Percentiles rank a stretch among this genome's conserved stretches.
Evolutionary conservation across 2,888 invertebrate genomes (phyloP).

Genomic region (Leptopilina myrica): DNA sequence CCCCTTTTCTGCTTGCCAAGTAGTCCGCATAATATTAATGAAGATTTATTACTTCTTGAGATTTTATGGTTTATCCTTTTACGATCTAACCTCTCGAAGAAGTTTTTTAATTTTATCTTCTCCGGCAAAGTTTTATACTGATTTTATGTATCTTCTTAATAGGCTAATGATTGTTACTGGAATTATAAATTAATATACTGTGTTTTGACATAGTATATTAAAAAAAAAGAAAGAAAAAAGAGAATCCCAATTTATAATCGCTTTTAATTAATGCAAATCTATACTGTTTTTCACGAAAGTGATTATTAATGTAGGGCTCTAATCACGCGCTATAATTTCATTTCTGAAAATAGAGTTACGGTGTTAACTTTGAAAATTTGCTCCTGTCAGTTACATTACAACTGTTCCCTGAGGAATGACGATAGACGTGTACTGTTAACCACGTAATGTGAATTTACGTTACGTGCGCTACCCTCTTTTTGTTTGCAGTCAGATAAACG

Average conservation of each 20-base stretch:
- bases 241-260: too few relatives aligned
- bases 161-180: background rate
- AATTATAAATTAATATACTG: too few relatives aligned
- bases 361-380: conserved; percentile 27
- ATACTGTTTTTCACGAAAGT: too few relatives aligned
- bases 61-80: conserved; percentile 14
- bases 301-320: background rate
- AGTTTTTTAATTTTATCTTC: background rate
- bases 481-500: conserved; percentile 30
- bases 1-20: conserved; percentile 18
- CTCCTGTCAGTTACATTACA: conserved; percentile 16
- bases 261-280: too few relatives aligned
- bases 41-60: conserved; percentile 24
- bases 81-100: background rate
- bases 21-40: conserved; percentile 25
- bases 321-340: conserved; percentile 5
- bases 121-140: background rate
- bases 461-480: background rate
- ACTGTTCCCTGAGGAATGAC: conserved; percentile 37
- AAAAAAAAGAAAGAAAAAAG: background rate
- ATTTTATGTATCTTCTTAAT: background rate
- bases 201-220: background rate
- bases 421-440: conserved; percentile 12
- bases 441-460: conserved; percentile 12
- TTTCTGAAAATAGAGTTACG: conserved; percentile 15